Evolutionary conservation across 37 sponge, comb jelly and placozoan genomes (phyloP), one percentile per base, ranked within the genome.

Genomic region (Haliclona indistincta): DNA sequence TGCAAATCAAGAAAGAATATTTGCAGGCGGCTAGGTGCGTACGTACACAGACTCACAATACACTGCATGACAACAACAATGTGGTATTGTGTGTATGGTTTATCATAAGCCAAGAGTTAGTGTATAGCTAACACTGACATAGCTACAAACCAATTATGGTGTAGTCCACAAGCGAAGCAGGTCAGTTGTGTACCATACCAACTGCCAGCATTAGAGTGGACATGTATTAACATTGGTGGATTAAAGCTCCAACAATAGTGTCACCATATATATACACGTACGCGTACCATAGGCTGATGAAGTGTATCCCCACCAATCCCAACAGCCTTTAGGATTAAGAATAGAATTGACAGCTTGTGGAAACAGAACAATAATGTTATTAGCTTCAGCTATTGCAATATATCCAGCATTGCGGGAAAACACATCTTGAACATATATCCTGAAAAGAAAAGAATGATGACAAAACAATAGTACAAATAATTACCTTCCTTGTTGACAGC

Each of bases 401-500:
- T 87, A 87, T 13, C 88, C 93, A 55, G 85, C 74, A 37, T 87
- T 71, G 35, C 74, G 36, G 2, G 81, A 85, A 88, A 60, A 92
- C 26, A 29, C 45, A 44, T 33, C 64, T 3, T 58, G 54, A 61
- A 91, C 38, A 54, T 62, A 86, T 64, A 30, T 43, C 54, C 85
- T 88, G 36, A 2, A 62, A 17, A 28, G 4, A 51, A 74, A 1
- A 30, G 13, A 63, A 43, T 26, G 49, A 10, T 43, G 22, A n/a
- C 11, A 58, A 17, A 47, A 17, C 10, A 17, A 47, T 17, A 54
- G 39, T 73, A n/a, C n/a, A 39, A 1, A 13, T 30, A 58, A 51
- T 33, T 74, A 81, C 86, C 86, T 79, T 74, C 92, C 92, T 74
- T 91, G 92, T 13, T 62, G 43, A 53, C 93, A 92, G 63, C 93